Evolutionary conservation across 2,888 invertebrate species (phyloP), one percentile per base, ranked within the genome.

Genomic region (Blomia tropicalis): DNA sequence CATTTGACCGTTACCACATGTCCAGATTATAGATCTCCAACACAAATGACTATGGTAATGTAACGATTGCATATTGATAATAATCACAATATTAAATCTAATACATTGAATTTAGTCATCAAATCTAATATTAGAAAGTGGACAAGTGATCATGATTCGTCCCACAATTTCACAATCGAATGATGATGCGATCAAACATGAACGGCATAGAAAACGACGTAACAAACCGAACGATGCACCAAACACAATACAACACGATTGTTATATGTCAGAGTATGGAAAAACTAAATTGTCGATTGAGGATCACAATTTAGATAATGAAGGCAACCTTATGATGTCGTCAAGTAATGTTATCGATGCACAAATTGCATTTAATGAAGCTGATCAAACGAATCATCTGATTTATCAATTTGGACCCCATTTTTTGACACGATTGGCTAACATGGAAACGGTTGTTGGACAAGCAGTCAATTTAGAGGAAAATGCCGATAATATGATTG

Each of bases 181-280:
- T 11, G 51, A 22, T n/a, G 14, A 14, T 27, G 51, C 7, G 7
- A 47, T 47, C 22, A n/a, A 27, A 22, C 7, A 27, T 7, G 23
- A 27, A 14, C 22, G 22, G 5, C n/a, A 25, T 27, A 7, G 14
- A 22, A 7, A 14, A 22, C 11, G 23, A 47, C 7, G 22, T 47
- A 22, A 27, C 14, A 19, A 47, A 22, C 7, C 7, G 5, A 47
- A 47, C 7, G 22, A 27, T 7, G 22, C 23, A 25, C 7, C 7
- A 47, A 19, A 47, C 22, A 7, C 5, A 25, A 47, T 25, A 7
- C 7, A 27, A 22, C 7, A 27, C 22, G n/a, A 47, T n/a, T 47
- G 51, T 27, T 47, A 47, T n/a, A 47, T 47, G 51, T 7, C 51
- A 7, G 51, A 47, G 51, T 47, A 47, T 27, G 51, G n/a, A n/a